Conservation (phyloP, 2,797 vertebrate species). For the Dallia pectoralis region DNA sequence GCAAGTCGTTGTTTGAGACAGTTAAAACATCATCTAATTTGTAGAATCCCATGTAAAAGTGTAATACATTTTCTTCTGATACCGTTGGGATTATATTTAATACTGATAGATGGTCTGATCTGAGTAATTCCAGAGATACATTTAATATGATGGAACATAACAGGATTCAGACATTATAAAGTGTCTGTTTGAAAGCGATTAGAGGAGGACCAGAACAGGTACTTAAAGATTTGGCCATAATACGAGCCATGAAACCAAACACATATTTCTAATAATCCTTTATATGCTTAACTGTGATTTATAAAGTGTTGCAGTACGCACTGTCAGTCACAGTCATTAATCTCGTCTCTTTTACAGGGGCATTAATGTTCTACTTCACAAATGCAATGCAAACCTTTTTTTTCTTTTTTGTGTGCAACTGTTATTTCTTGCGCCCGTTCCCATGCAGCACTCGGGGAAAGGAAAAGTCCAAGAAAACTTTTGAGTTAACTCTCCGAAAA, state of each 20-base stretch:
- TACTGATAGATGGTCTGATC: background rate
- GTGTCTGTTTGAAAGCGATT: slow-evolving; percentile 67
- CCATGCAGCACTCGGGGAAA: slow-evolving; percentile 78
- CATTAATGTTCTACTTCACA: slow-evolving; percentile 79
- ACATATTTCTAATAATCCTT: slow-evolving; percentile 66
- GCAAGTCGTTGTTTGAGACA: background rate
- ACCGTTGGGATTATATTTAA: background rate
- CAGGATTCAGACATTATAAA: slow-evolving; percentile 37
- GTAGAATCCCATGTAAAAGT: background rate
- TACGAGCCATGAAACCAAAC: slow-evolving; percentile 66
- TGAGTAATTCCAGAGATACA: background rate
- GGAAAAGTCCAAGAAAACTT: slow-evolving; percentile 77
- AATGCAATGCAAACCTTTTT: slow-evolving; percentile 72
- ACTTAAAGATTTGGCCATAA: slow-evolving; percentile 65
- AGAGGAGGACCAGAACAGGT: slow-evolving; percentile 57
- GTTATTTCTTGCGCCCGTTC: slow-evolving; percentile 76
- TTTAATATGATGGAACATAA: slow-evolving; percentile 22
- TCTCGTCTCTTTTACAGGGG: slow-evolving; percentile 76
- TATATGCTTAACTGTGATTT: slow-evolving; percentile 78
- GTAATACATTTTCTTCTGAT: background rate
- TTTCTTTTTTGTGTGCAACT: slow-evolving; percentile 65
- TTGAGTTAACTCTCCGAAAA: slow-evolving; percentile 67
- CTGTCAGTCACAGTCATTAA: slow-evolving; percentile 76
- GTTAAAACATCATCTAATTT: background rate
- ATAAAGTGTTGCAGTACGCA: slow-evolving; percentile 80